Conservation (phyloP, 2,113 vertebrate genomes). For the Eptatretus burgeri region DNA sequence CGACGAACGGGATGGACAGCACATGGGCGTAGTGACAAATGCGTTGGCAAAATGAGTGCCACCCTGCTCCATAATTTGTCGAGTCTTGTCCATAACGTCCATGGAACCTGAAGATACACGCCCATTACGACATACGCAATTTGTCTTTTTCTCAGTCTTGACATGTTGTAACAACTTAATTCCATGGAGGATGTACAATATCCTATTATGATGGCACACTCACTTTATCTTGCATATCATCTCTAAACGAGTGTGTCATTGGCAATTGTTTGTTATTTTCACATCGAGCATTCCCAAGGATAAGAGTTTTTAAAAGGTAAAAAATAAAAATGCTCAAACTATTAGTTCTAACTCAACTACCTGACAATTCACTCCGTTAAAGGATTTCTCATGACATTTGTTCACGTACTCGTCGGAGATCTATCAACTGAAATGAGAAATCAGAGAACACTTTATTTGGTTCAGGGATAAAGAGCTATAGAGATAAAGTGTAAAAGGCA, state of each 20-base stretch:
- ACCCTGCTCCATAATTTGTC: constrained; percentile 59
- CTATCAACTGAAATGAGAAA: neutral
- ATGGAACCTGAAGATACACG: constrained; percentile 40
- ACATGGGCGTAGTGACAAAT: constrained; percentile 90
- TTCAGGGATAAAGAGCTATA: too few species aligned
- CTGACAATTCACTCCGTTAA: neutral
- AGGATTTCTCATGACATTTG: neutral
- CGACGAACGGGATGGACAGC: constrained; percentile 77
- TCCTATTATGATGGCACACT: too few species aligned
- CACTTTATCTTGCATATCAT: too few species aligned
- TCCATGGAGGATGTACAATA: neutral
- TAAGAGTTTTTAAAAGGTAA: too few species aligned
- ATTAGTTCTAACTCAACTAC: too few species aligned
- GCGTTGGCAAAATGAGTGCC: constrained; percentile 76
- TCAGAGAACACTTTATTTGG: constrained; percentile 1
- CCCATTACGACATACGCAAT: neutral
- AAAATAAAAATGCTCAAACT: too few species aligned
- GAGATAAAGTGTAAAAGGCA: too few species aligned
- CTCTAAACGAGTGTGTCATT: too few species aligned
- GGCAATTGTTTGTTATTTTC: too few species aligned
- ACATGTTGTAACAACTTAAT: neutral
- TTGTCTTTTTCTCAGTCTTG: neutral
- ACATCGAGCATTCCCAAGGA: too few species aligned
- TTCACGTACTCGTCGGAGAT: neutral
- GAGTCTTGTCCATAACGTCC: constrained; percentile 92